Conservation (phyloP, 2,888 invertebrate species). For the Cetonia aurata region DNA sequence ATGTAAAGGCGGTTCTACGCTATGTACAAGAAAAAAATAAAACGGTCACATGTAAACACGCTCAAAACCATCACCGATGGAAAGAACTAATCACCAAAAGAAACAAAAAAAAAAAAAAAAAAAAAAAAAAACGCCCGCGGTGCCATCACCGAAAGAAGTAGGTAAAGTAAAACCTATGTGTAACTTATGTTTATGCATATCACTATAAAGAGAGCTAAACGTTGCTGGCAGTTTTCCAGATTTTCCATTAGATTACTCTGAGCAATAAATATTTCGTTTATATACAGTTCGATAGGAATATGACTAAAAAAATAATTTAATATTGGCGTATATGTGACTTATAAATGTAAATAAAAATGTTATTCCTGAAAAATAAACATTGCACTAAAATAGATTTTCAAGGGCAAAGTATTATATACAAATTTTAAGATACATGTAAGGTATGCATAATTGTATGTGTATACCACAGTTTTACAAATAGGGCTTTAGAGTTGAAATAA, state of each 20-base stretch:
- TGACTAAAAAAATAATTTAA: conserved; percentile 25
- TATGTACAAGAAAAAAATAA: conserved; percentile 45
- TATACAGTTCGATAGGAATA: conserved; percentile 30
- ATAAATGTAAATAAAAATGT: conserved; percentile 22
- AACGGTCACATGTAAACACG: conserved; percentile 31
- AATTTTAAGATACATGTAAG: background rate
- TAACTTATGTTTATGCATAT: conserved; percentile 18
- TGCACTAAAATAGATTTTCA: background rate
- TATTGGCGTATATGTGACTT: conserved; percentile 18
- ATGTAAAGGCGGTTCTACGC: conserved; percentile 43
- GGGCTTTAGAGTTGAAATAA: too few species aligned
- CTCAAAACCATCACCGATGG: conserved; percentile 45
- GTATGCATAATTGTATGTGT: background rate
- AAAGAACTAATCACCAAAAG: conserved; percentile 11
- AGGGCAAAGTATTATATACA: background rate
- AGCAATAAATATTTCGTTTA: conserved; percentile 34
- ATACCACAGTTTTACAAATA: too few species aligned
- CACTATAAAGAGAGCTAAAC: conserved; percentile 16
- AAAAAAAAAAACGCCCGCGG: conserved; percentile 17
- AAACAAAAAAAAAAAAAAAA: conserved; percentile 39
- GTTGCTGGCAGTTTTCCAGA: conserved; percentile 30
- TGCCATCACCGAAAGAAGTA: conserved; percentile 35
- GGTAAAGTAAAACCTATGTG: conserved; percentile 8
- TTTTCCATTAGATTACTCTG: conserved; percentile 34
- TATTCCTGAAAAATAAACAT: conserved; percentile 20